phyloP scores from a whole-genome alignment of 2,888 invertebrate species.

The Andricus quercusramuli region DNA sequence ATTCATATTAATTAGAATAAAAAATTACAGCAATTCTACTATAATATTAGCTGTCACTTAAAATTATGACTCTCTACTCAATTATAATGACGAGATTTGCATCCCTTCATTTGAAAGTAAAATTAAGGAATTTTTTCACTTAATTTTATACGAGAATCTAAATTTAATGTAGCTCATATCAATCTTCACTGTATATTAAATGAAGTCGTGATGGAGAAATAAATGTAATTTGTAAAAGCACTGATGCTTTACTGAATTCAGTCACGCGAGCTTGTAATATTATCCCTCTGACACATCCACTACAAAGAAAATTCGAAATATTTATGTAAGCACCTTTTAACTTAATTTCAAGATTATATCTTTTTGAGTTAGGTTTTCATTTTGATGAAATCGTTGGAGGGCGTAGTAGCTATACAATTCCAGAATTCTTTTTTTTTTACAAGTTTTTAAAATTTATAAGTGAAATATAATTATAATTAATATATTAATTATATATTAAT shows the following conservation, averaged over 20 bases:
- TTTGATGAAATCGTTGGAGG: not conserved
- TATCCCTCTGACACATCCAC: not conserved
- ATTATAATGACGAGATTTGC: not conserved
- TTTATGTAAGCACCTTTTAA: not conserved
- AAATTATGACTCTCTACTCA: not conserved
- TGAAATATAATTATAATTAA: too few species aligned
- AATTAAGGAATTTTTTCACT: slow-evolving; percentile 18
- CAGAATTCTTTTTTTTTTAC: not conserved
- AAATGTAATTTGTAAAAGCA: slow-evolving; percentile 23
- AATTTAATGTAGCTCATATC: slow-evolving; percentile 1
- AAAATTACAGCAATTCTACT: too few species aligned
- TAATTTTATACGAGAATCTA: slow-evolving; percentile 1
- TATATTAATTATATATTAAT: too few species aligned
- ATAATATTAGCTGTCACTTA: too few species aligned
- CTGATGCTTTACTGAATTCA: slow-evolving; percentile 21
- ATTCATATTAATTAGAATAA: too few species aligned
- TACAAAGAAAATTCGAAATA: not conserved
- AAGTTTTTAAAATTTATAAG: too few species aligned
- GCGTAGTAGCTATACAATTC: not conserved
- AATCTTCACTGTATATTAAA: slow-evolving; percentile 29
- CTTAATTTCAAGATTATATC: not conserved
- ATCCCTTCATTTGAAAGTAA: slow-evolving; percentile 23
- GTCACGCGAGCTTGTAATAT: slow-evolving; percentile 15
- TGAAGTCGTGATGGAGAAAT: slow-evolving; percentile 19
- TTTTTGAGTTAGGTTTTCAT: not conserved